phyloP scores from a whole-genome alignment of 2,888 invertebrate genomes.

The Anagyrus pseudococci region DNA sequence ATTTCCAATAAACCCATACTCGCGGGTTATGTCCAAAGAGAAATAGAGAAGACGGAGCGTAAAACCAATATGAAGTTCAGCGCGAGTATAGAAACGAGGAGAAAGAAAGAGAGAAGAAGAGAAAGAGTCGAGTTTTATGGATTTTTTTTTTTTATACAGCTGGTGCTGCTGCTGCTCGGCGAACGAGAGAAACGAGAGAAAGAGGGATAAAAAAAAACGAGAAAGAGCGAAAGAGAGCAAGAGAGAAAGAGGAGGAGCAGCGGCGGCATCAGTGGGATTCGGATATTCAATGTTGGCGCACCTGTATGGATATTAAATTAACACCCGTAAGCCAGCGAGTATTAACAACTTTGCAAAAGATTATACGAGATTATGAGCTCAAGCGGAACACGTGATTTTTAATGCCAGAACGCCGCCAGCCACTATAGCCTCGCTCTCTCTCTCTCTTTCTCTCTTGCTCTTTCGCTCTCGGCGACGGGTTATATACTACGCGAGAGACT shows the following conservation, averaged over 20 bases:
- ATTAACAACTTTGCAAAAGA: slow-evolving; percentile 64
- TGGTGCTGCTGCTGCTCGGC: slow-evolving; percentile 43
- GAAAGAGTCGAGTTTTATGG: slow-evolving; percentile 53
- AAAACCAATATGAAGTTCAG: slow-evolving; percentile 11
- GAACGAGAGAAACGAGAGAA: too few relatives aligned
- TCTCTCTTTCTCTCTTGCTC: not conserved
- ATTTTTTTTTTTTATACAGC: slow-evolving; percentile 58
- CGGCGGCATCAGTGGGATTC: slow-evolving; percentile 56
- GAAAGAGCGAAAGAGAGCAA: too few relatives aligned
- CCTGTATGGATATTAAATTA: slow-evolving; percentile 64
- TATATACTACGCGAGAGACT: too few relatives aligned
- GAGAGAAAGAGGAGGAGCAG: slow-evolving; percentile 10
- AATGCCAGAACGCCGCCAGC: slow-evolving; percentile 52
- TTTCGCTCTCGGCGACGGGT: too few relatives aligned
- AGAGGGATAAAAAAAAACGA: too few relatives aligned
- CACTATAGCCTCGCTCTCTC: slow-evolving; percentile 5
- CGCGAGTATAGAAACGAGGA: not conserved
- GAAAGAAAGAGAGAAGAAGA: slow-evolving; percentile 7
- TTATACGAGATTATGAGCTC: slow-evolving; percentile 63
- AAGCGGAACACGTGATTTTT: slow-evolving; percentile 63
- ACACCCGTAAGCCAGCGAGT: slow-evolving; percentile 63
- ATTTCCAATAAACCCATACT: slow-evolving; percentile 7
- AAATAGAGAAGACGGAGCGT: slow-evolving; percentile 1
- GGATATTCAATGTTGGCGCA: slow-evolving; percentile 63
- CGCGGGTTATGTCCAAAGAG: slow-evolving; percentile 7